Percentiles rank a stretch among this genome's conserved stretches.
Evolutionary conservation across 2,888 invertebrate species (phyloP).

Genomic region (Molorchus minor): DNA sequence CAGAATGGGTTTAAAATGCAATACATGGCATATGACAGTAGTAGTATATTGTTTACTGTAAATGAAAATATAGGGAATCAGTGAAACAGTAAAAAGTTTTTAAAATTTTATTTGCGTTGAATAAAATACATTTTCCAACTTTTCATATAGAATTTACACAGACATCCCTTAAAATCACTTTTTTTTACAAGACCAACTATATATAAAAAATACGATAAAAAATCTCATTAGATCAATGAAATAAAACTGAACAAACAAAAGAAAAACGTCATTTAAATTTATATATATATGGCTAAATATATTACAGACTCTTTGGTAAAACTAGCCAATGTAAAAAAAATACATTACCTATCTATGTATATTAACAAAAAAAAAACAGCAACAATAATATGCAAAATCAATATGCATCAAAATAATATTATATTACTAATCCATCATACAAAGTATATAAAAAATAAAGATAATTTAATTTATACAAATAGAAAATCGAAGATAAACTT

Average conservation of each 20-base stretch:
- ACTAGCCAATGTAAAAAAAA: constrained; percentile 61
- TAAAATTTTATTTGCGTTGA: constrained; percentile 55
- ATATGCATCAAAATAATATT: constrained; percentile 44
- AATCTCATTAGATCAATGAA: constrained; percentile 47
- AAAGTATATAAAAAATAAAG: constrained; percentile 44
- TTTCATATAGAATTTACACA: constrained; percentile 61
- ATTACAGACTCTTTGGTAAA: constrained; percentile 63
- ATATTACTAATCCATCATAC: constrained; percentile 42
- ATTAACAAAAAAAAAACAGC: constrained; percentile 50
- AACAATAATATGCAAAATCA: constrained; percentile 51
- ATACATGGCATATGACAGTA: no score
- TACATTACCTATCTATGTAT: no score
- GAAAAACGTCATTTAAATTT: constrained; percentile 37
- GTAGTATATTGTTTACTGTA: no score
- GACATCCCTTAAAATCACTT: constrained; percentile 58
- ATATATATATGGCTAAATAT: constrained; percentile 53
- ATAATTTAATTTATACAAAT: constrained; percentile 35
- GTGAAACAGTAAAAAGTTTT: no score
- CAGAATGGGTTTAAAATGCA: no score
- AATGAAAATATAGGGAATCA: no score
- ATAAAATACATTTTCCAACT: constrained; percentile 63
- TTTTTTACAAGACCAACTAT: constrained; percentile 55
- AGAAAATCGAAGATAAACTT: constrained; percentile 34
- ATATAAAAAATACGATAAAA: constrained; percentile 48
- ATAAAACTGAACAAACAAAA: constrained; percentile 43